Base-by-base conservation (phyloP, 1,140 invertebrate genomes). In the Bombus breviceps region DNA sequence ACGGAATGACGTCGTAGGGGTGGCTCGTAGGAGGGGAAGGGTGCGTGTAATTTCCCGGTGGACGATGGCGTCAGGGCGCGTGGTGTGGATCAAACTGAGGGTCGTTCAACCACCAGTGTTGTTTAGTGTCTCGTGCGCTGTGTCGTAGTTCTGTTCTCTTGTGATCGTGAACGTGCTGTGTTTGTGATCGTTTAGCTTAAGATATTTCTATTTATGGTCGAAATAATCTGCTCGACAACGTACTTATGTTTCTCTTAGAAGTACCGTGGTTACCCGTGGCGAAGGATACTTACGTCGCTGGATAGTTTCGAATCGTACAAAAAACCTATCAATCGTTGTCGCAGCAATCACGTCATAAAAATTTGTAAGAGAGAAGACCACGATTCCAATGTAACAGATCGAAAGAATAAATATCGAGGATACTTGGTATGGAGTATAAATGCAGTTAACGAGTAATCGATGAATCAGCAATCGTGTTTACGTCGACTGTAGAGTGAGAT, bases 31-130 rank as follows among this genome's bases (percentile, higher is more conserved):
- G 69, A 85, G 77, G 80, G 85, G 83, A 86, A 86, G 90, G 88
- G 83, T 78, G 84, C 87, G 85, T 89, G 91, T 92, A 92, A 92
- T 92, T 92, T 92, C 92, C 92, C 92, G 88, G 91, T 92, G 92
- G 92, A 92, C 92, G 88, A 74, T 89, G 89, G 91, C 91, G 91
- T 92, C 90, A 90, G 92, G 88, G 86, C 86, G 89, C 88, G 88
- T 91, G 92, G 91, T 92, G 89, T 86, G 88, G 92, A 92, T 93
- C 92, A 87, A 87, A 83, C 90, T 78, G 89, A 92, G 92, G 91
- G 91, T 93, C 90, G 92, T 93, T 93, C 91, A 93, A 93, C 91
- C 91, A 92, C 88, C 93, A 94, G 93, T 94, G 90, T 94, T 93
- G 93, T 93, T 89, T 93, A 89, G 92, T 93, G 92, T 93, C 89